These are phyloP conservation scores for Camponotus vicinus DNA, from an alignment of 1,140 invertebrate species.

Conservation along the genomic window DNA sequence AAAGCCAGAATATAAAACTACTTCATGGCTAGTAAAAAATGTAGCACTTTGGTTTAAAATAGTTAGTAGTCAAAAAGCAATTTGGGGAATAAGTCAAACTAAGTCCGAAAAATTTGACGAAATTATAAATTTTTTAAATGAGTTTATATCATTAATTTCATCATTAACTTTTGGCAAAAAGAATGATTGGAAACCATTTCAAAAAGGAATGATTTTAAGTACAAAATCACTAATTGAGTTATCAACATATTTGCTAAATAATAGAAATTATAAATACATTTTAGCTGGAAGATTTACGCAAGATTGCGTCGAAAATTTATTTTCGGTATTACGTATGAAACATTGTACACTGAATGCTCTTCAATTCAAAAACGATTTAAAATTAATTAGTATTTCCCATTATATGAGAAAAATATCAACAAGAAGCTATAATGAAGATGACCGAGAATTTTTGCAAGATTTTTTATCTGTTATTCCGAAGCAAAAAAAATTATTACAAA, in stretches of 20 bases:
- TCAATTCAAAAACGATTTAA: neutral
- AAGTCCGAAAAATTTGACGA: neutral
- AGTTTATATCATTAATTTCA: neutral
- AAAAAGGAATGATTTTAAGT: neutral
- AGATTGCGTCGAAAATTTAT: constrained; percentile 11
- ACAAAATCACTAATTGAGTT: neutral
- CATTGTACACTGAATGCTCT: neutral
- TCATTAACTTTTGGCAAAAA: constrained; percentile 9
- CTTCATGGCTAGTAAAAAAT: neutral
- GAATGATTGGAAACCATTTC: constrained; percentile 6
- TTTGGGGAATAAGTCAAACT: neutral
- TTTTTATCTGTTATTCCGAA: neutral
- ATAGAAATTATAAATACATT: neutral
- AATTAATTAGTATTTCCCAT: neutral
- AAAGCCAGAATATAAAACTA: neutral
- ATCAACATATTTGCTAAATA: neutral
- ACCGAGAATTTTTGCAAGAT: neutral
- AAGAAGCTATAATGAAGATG: neutral
- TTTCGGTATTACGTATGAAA: neutral
- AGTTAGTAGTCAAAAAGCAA: neutral
- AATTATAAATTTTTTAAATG: neutral
- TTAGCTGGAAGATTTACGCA: neutral
- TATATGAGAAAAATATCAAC: neutral
- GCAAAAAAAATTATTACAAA: no score
- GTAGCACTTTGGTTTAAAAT: constrained; percentile 1